Base-by-base conservation (phyloP, 2,113 vertebrate species). In the Pampusana beccarii region DNA sequence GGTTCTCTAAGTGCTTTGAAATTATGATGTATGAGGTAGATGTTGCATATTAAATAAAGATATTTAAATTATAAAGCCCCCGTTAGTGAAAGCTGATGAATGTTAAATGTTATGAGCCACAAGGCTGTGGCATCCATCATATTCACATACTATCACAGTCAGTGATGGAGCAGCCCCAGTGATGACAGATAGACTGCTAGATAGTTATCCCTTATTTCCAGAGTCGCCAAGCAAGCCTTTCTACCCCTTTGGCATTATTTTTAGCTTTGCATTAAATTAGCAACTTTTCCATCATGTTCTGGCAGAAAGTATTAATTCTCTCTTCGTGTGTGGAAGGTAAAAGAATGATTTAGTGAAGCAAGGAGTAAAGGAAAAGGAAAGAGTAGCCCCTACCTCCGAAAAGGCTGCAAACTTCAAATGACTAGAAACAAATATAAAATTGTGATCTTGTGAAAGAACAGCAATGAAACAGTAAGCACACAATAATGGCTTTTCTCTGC, bases 1-100 rank as follows among this genome's bases (percentile, higher is more conserved):
- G 96, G 97, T 95, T 98, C 98, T 98, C 98, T 99, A 99, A 99
- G 99, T 99, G 99, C 98, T 99, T 99, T 99, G 98, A 98, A 99
- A 99, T 99, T 98, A 99, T 99, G 99, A 99, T 98, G 98, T 98
- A 99, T 98, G 98, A 97, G 98, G 97, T 98, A 97, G 98, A 98
- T 97, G 98, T 98, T 97, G 98, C 98, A 98, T 98, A 98, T 98
- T 98, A 98, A 98, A 98, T 98, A 98, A 98, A 97, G 98, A 98
- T 99, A 99, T 99, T 98, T 98, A 99, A 99, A 98, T 98, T 99
- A 99, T 98, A 98, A 98, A 99, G 98, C 97, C 92, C 97, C 97
- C 96, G 97, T 98, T 98, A 98, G 98, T 98, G 98, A 97, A 97
- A 98, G 97, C 94, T 98, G 97, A 98, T 98, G 97, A 96, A 98